These are phyloP conservation scores for Ascidia mentula DNA, from an alignment of 23 tunicate species.

Conservation along the genomic window DNA sequence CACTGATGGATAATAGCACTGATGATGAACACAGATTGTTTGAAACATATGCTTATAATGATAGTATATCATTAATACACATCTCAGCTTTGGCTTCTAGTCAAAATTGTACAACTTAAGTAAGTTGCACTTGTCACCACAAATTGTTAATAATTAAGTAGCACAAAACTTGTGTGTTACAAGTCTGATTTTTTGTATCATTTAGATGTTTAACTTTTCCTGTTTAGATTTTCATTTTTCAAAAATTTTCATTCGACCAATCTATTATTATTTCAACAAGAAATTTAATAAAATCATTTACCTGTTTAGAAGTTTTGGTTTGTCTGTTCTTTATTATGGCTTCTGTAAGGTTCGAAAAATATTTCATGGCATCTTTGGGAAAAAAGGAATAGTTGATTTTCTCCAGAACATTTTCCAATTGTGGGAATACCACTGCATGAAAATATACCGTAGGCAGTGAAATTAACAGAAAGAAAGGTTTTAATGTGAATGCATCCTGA, in stretches of 20 bases:
- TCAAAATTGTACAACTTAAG: too few relatives aligned
- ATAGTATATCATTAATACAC: too few relatives aligned
- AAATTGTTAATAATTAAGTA: not conserved
- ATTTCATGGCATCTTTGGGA: conserved; percentile 4
- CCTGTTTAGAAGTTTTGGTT: not conserved
- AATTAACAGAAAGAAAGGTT: not conserved
- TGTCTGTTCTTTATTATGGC: not conserved
- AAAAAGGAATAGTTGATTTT: conserved; percentile 17
- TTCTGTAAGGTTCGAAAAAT: conserved; percentile 4
- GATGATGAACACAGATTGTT: too few relatives aligned
- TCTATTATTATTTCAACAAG: too few relatives aligned
- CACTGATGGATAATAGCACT: too few relatives aligned
- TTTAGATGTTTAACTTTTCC: too few relatives aligned
- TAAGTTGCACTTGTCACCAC: not conserved
- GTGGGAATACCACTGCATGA: conserved; percentile 27
- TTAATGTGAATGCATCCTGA: not conserved
- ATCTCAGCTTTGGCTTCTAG: too few relatives aligned
- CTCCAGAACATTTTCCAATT: conserved; percentile 15
- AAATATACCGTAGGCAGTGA: not conserved
- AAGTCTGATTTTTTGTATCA: not conserved
- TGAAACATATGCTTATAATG: too few relatives aligned
- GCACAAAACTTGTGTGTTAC: too few relatives aligned
- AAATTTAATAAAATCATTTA: too few relatives aligned
- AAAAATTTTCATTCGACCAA: too few relatives aligned
- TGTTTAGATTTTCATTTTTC: too few relatives aligned